Conservation (phyloP, 1,140 invertebrate species). For the Spodoptera frugiperda region DNA sequence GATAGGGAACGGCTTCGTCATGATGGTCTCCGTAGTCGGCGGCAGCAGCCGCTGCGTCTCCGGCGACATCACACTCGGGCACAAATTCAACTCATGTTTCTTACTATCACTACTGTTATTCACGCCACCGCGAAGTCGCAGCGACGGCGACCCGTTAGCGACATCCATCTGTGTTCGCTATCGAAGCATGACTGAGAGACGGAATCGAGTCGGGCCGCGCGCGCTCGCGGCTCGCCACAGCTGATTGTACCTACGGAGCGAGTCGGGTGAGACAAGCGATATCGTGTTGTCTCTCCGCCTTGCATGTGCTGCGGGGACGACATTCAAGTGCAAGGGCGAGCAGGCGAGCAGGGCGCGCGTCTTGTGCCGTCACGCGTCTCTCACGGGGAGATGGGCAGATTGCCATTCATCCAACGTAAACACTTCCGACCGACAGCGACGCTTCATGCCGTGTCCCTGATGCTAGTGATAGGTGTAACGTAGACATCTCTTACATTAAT, state of each 20-base stretch:
- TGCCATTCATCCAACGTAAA: conserved; percentile 42
- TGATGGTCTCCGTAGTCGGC: conserved; percentile 92
- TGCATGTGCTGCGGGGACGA: conserved; percentile 25
- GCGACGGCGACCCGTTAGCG: conserved; percentile 85
- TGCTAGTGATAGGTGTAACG: neutral
- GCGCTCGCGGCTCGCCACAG: conserved; percentile 32
- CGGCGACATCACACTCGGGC: conserved; percentile 89
- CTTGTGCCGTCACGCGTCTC: neutral
- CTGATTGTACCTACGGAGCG: conserved; percentile 32
- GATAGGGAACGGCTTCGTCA: conserved; percentile 94
- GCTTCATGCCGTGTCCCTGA: neutral
- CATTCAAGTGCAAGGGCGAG: conserved; percentile 49
- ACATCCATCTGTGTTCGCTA: conserved; percentile 79
- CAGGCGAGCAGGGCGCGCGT: neutral
- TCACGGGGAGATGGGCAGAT: conserved; percentile 24
- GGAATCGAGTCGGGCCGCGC: conserved; percentile 11
- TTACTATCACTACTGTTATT: conserved; percentile 84
- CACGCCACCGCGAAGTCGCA: conserved; percentile 87
- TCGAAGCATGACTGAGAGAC: conserved; percentile 75
- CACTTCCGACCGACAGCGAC: conserved; percentile 21
- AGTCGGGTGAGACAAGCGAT: conserved; percentile 25
- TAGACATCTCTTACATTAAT: too few species aligned
- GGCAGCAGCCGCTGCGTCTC: conserved; percentile 89
- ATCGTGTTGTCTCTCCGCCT: neutral
- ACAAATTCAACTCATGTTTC: conserved; percentile 87